Percentiles rank a stretch among this genome's conserved stretches.
These are phyloP conservation scores for Berghia stephanieae DNA, from an alignment of 1,140 invertebrate species.

Conservation along the genomic window DNA sequence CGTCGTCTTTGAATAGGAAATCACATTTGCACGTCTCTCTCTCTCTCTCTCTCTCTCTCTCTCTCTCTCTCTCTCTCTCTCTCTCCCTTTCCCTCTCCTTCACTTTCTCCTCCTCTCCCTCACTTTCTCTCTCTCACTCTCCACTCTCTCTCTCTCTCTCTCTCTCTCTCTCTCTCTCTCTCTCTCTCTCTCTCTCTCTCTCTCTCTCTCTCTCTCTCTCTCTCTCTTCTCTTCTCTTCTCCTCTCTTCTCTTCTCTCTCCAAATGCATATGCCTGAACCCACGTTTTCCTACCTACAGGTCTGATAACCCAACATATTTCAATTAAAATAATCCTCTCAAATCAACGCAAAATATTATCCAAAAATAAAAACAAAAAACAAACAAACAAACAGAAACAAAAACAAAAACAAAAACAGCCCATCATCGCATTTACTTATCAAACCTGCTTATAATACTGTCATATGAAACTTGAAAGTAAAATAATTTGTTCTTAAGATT, in stretches of 20 bases:
- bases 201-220: constrained; percentile 8
- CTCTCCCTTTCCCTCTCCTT: too few species aligned
- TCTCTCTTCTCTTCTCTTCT: neutral
- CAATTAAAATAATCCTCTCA: constrained; percentile 52
- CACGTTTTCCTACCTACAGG: neutral
- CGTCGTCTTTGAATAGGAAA: constrained; percentile 7
- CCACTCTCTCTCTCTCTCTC: too few species aligned
- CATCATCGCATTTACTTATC: constrained; percentile 87
- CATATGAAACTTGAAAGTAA: neutral
- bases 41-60: constrained; percentile 12
- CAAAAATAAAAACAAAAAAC: constrained; percentile 95
- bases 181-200: neutral
- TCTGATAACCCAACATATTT: neutral
- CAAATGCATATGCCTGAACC: neutral
- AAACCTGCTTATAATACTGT: constrained; percentile 72
- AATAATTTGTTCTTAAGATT: neutral
- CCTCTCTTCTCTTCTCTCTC: neutral
- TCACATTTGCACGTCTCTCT: neutral
- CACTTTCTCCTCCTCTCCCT: too few species aligned
- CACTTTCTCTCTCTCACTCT: too few species aligned
- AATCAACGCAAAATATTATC: constrained; percentile 84
- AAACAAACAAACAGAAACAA: constrained; percentile 88
- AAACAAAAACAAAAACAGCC: too few species aligned
- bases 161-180: neutral
- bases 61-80: constrained; percentile 8